A percentile compares a stretch with the other conserved stretches of the same genome.
These are phyloP conservation scores for Channa striata DNA, from an alignment of 2,797 vertebrate genomes.

Conservation along the genomic window DNA sequence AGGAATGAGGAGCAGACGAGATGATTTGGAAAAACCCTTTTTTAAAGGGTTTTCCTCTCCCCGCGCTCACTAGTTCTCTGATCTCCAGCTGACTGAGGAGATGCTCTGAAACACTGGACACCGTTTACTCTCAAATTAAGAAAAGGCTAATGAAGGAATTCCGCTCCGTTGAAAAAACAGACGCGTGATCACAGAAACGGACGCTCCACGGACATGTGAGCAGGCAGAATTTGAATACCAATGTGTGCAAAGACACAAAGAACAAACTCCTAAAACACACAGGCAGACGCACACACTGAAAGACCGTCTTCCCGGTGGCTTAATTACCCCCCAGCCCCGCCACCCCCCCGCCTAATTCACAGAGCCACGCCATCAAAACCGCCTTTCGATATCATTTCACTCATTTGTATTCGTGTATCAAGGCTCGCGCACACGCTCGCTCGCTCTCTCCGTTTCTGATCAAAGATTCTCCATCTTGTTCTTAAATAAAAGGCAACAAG, in stretches of 20 bases:
- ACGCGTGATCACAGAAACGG: constrained; percentile 4
- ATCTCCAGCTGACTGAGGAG: constrained; percentile 29
- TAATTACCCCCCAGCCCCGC: constrained; percentile 56
- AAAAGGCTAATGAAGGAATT: constrained; percentile 40
- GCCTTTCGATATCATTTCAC: constrained; percentile 70
- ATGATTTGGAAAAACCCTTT: too few relatives aligned
- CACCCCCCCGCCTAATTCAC: constrained; percentile 31
- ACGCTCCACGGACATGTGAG: constrained; percentile 23
- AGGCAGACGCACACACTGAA: constrained; percentile 28
- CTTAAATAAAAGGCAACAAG: constrained; percentile 55
- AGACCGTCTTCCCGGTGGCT: constrained; percentile 43
- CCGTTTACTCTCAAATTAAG: constrained; percentile 66
- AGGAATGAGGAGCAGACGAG: too few relatives aligned
- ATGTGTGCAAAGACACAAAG: constrained; percentile 43
- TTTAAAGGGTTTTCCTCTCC: too few relatives aligned
- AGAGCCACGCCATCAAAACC: constrained; percentile 67
- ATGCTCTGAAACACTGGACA: constrained; percentile 48
- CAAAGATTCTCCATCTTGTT: constrained; percentile 59
- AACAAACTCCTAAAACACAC: constrained; percentile 36
- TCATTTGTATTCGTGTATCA: constrained; percentile 66
- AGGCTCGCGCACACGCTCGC: constrained; percentile 5
- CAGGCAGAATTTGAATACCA: constrained; percentile 46
- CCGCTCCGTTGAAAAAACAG: constrained; percentile 14
- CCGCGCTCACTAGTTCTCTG: neutral
- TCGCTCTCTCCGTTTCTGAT: constrained; percentile 45